Evolutionary conservation across 2,797 vertebrate genomes (phyloP), one percentile per base, ranked within the genome.

Genomic region (Karalla daura): DNA sequence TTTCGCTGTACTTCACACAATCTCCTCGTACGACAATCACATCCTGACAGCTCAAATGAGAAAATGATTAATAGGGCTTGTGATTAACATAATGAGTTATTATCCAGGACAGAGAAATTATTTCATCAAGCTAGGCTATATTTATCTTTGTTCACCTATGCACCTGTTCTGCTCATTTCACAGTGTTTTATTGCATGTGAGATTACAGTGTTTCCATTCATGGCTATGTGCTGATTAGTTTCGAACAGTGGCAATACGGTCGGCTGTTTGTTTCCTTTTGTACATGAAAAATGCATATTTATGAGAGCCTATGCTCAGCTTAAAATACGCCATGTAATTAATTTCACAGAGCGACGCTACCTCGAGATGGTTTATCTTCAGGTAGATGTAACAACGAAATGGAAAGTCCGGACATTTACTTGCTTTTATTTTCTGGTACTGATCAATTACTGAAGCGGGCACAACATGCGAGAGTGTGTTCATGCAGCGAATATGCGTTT

Each of bases 51-150:
- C 86, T 88, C 85, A 84, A 90, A 91, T 92, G 89, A 90, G 86
- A 90, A 91, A 90, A 87, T 89, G 86, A 92, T 91, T 87, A 90
- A 92, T 89, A 83, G 76, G 73, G 59, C 82, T 86, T 39, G 69
- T 89, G 85, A 91, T 91, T 89, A 91, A 87, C 84, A 91, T 89
- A 88, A 84, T 90, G 85, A 91, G 85, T 90, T 89, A 90, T 90
- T 88, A 87, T 88, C 86, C 80, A 63, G 89, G 89, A 89, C 89
- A 90, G 87, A 90, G 83, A 87, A 90, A 90, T 90, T 81, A 89
- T 90, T 90, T 89, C 81, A 91, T 90, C 88, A 90, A 88, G 80
- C 87, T 63, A n/a, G 67, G 81, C 87, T 89, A 89, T 89, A 90
- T 91, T 90, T 90, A 88, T 89, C 88, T 88, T 80, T 62, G 66